phyloP scores from a whole-genome alignment of 2,113 vertebrate genomes.

The Lagopus leucura region DNA sequence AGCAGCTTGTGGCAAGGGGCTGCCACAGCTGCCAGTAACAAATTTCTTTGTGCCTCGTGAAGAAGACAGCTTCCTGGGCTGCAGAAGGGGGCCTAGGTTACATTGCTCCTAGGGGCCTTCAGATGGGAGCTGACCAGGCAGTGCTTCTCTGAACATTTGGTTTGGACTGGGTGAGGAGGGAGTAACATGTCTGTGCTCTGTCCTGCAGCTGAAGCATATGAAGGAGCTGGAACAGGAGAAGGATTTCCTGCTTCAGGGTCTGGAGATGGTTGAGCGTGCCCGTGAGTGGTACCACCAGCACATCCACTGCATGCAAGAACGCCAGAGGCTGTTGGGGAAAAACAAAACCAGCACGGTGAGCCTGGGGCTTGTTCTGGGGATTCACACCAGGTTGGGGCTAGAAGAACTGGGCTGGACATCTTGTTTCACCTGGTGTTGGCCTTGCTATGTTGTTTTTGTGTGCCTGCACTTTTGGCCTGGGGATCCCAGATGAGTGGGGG shows the following conservation, averaged over 20 bases:
- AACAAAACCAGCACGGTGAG: constrained; percentile 79
- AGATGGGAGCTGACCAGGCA: not conserved
- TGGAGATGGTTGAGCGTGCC: constrained; percentile 88
- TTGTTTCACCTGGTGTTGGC: too few relatives aligned
- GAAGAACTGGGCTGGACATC: not conserved
- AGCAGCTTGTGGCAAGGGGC: not conserved
- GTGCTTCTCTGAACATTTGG: not conserved
- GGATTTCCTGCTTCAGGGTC: constrained; percentile 89
- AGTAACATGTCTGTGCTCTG: not conserved
- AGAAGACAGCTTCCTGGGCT: not conserved
- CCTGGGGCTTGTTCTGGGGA: not conserved
- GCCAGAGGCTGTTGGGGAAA: constrained; percentile 85
- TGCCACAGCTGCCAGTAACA: not conserved
- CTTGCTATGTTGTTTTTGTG: not conserved
- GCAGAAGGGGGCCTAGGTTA: not conserved
- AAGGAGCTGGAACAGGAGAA: constrained; percentile 94
- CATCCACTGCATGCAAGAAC: constrained; percentile 89
- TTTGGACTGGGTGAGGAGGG: not conserved
- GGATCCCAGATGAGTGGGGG: not conserved
- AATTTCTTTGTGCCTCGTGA: not conserved
- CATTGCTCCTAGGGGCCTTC: not conserved
- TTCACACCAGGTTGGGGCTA: not conserved
- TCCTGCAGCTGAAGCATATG: constrained; percentile 89
- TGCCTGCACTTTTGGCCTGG: not conserved
- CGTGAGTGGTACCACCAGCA: constrained; percentile 92